Percentiles rank a stretch among this genome's conserved stretches.
Conservation (phyloP, 2,888 invertebrate genomes). For the Noctua janthe region DNA sequence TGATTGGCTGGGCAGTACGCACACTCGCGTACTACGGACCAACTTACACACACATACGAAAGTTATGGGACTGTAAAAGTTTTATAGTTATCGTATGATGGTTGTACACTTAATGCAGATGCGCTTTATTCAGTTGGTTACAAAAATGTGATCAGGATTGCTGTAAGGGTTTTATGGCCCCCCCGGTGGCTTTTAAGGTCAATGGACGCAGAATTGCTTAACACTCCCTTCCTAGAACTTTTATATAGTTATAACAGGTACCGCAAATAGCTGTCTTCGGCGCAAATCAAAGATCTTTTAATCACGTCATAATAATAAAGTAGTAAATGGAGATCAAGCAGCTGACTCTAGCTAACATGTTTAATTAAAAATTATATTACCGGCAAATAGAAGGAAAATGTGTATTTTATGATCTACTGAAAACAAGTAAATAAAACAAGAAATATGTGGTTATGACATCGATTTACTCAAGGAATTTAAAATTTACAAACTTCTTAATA, state of each 20-base stretch:
- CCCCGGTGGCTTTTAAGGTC: constrained; percentile 47
- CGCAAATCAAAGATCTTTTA: constrained; percentile 45
- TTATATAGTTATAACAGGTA: constrained; percentile 34
- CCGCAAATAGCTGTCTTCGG: constrained; percentile 27
- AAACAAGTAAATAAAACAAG: not conserved
- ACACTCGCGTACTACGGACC: constrained; percentile 56
- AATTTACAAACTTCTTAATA: not conserved
- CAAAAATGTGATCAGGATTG: constrained; percentile 65
- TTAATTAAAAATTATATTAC: constrained; percentile 33
- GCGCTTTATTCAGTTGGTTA: constrained; percentile 63
- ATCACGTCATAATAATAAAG: constrained; percentile 45
- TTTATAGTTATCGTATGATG: constrained; percentile 75
- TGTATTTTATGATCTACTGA: constrained; percentile 14
- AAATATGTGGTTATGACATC: not conserved
- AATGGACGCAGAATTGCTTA: constrained; percentile 33
- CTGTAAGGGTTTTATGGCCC: constrained; percentile 61
- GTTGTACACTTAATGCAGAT: constrained; percentile 68
- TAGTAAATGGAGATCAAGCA: constrained; percentile 22
- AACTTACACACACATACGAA: constrained; percentile 64
- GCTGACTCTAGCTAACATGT: constrained; percentile 23
- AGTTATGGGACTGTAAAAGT: constrained; percentile 83
- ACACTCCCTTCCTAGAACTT: constrained; percentile 31
- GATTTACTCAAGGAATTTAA: not conserved
- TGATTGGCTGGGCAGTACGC: constrained; percentile 77
- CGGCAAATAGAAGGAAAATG: constrained; percentile 5